Conservation (phyloP, 1,140 invertebrate species). For the Teleopsis dalmanni region DNA sequence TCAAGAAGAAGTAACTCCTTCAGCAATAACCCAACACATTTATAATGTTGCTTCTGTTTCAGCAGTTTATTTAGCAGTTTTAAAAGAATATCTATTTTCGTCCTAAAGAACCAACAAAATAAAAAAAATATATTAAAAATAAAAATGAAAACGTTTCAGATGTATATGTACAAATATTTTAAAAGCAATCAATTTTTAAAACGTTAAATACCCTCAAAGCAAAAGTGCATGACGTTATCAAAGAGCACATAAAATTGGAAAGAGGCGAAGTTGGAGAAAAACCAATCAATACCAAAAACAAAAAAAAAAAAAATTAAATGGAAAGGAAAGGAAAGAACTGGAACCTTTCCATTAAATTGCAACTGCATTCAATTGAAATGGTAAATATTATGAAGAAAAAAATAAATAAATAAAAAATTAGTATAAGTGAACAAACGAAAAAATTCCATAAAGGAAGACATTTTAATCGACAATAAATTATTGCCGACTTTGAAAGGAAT, state of each 20-base stretch:
- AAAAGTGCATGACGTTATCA: background rate
- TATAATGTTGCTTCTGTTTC: conserved; percentile 15
- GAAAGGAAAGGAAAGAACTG: no score
- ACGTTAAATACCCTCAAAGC: conserved; percentile 10
- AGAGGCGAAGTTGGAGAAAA: background rate
- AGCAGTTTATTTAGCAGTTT: conserved; percentile 9
- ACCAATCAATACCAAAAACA: conserved; percentile 1
- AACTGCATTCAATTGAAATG: no score
- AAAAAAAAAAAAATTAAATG: conserved; percentile 8
- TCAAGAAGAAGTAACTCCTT: conserved; percentile 14
- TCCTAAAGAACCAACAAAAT: no score
- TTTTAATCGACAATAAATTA: no score
- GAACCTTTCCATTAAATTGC: conserved; percentile 16
- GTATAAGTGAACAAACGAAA: no score
- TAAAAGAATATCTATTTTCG: background rate
- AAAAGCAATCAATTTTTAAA: conserved; percentile 10
- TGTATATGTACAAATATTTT: conserved; percentile 3
- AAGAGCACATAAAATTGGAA: background rate
- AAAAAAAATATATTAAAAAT: no score
- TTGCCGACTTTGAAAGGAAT: no score
- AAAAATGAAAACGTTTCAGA: no score
- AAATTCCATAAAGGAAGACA: no score
- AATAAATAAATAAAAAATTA: no score
- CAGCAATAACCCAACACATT: conserved; percentile 14
- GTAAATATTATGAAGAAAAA: no score